Conservation (phyloP, 2,888 invertebrate genomes). For the Nysson spinosus region DNA sequence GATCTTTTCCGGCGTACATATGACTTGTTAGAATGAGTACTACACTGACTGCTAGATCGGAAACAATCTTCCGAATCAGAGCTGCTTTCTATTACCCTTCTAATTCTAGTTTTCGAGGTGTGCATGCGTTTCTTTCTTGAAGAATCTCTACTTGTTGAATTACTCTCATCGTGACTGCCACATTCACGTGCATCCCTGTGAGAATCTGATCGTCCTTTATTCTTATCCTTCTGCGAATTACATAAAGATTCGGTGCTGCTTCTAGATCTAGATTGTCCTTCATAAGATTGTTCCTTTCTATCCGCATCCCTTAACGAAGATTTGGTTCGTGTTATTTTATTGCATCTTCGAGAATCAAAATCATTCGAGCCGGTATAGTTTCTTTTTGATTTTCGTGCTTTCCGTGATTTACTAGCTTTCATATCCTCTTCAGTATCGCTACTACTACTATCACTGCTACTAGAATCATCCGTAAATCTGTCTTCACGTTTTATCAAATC, state of each 20-base stretch:
- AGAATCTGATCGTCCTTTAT: conserved; percentile 18
- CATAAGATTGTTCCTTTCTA: conserved; percentile 29
- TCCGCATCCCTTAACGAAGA: conserved; percentile 18
- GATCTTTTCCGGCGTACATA: conserved; percentile 45
- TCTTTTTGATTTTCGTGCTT: conserved; percentile 37
- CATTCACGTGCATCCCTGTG: conserved; percentile 17
- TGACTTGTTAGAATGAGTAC: conserved; percentile 50
- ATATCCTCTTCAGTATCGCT: conserved; percentile 35
- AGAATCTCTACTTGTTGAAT: conserved; percentile 11
- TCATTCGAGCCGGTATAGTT: conserved; percentile 28
- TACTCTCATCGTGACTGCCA: conserved; percentile 18
- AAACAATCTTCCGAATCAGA: conserved; percentile 37
- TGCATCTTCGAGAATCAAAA: conserved; percentile 14
- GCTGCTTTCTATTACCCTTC: conserved; percentile 10
- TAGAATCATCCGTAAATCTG: conserved; percentile 34
- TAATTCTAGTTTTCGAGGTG: conserved; percentile 27
- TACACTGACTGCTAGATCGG: conserved; percentile 51
- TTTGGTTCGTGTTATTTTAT: conserved; percentile 27
- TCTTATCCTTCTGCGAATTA: conserved; percentile 23
- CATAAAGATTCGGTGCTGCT: conserved; percentile 49
- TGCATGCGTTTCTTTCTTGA: conserved; percentile 27
- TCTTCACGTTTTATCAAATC: conserved; percentile 43
- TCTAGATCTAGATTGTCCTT: conserved; percentile 41
- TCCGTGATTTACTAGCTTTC: conserved; percentile 21
- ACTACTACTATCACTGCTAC: conserved; percentile 53